phyloP scores from a whole-genome alignment of 2,797 vertebrate species.

The Eidolon dupreanum region DNA sequence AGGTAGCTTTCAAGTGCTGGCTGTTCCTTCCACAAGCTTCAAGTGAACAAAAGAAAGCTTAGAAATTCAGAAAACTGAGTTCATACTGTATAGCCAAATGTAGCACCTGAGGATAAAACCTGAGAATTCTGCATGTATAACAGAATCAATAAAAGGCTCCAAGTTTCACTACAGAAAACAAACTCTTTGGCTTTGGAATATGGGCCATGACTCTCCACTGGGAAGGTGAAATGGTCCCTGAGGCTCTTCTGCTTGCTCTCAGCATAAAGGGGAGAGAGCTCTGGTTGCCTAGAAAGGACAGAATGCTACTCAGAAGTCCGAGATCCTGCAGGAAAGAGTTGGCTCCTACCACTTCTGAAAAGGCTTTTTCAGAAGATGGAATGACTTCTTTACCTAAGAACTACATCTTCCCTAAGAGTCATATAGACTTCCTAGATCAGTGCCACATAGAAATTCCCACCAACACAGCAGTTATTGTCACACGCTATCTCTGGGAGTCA shows the following conservation, averaged over 20 bases:
- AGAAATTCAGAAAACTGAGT: background rate
- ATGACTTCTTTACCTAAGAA: background rate
- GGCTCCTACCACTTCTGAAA: too few species aligned
- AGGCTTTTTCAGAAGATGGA: background rate
- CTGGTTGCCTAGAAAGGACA: background rate
- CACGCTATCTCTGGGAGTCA: background rate
- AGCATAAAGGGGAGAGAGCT: accelerated
- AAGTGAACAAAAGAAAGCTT: background rate
- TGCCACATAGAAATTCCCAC: background rate
- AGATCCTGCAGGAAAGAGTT: background rate
- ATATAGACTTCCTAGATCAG: accelerated
- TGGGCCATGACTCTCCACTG: too few species aligned
- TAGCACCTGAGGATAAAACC: background rate
- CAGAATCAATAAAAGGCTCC: too few species aligned
- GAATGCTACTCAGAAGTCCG: background rate
- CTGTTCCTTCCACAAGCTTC: background rate
- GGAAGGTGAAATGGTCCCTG: background rate
- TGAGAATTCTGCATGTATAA: background rate
- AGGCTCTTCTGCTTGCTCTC: too few species aligned
- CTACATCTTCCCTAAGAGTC: background rate
- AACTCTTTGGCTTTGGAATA: too few species aligned
- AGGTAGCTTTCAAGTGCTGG: background rate
- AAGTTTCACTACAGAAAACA: background rate
- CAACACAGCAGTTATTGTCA: too few species aligned
- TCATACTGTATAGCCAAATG: background rate